Percentiles rank a stretch among this genome's conserved stretches.
Conservation (phyloP, 1,140 invertebrate genomes). For the Chrysopa pallens region DNA sequence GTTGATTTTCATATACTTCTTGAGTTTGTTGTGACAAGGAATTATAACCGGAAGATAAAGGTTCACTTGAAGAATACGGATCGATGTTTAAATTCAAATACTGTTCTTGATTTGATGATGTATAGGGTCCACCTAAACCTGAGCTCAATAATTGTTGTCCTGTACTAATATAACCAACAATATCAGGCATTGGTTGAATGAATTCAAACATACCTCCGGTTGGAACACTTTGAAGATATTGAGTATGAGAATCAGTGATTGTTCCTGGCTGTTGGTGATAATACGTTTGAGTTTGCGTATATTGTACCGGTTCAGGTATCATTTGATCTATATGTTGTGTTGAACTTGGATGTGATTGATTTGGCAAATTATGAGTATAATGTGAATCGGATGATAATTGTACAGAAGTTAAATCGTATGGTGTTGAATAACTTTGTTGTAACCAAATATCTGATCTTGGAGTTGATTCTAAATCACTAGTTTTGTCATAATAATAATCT, state of each 20-base stretch:
- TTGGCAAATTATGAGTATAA: constrained; percentile 3
- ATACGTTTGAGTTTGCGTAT: not conserved
- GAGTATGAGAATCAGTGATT: not conserved
- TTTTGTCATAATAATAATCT: not conserved
- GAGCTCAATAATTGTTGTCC: constrained; percentile 24
- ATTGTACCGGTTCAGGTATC: too few species aligned
- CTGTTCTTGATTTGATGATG: constrained; percentile 3
- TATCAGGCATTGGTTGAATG: constrained; percentile 28
- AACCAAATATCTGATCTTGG: not conserved
- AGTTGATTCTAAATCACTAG: not conserved
- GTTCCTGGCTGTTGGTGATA: constrained; percentile 1
- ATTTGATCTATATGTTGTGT: not conserved
- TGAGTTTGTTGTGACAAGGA: not conserved
- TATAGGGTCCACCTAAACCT: constrained; percentile 20
- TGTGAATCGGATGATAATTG: not conserved
- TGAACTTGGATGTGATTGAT: not conserved
- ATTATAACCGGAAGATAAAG: not conserved
- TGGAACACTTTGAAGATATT: not conserved
- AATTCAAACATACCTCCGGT: constrained; percentile 22
- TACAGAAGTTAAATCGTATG: not conserved
- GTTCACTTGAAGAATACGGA: not conserved
- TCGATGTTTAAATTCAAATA: not conserved
- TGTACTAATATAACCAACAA: constrained; percentile 30
- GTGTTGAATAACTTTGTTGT: not conserved
- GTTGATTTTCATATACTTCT: not conserved